A percentile compares a stretch with the other conserved stretches of the same genome.
Evolutionary conservation across 2,888 invertebrate species (phyloP).

Genomic region (Plagodis dolabraria): DNA sequence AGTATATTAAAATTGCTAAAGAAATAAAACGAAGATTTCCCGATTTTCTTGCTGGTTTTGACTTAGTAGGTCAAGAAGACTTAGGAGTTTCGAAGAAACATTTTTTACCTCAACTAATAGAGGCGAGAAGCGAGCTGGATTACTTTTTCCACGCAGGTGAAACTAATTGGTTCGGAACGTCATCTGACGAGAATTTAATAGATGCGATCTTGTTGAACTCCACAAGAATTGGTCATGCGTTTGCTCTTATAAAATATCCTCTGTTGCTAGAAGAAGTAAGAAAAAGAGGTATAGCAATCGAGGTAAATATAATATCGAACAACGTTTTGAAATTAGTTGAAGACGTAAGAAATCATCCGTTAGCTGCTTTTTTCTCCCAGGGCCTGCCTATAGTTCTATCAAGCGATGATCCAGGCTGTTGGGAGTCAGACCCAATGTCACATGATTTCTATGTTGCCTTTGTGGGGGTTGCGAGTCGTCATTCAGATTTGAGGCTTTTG

Average conservation of each 20-base stretch:
- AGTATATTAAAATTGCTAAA: constrained; percentile 74
- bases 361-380: constrained; percentile 85
- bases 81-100: constrained; percentile 85
- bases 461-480: constrained; percentile 88
- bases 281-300: constrained; percentile 87
- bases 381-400: constrained; percentile 90
- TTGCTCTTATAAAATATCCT: constrained; percentile 90
- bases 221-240: constrained; percentile 92
- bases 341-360: constrained; percentile 92
- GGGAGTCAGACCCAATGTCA: constrained; percentile 89
- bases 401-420: constrained; percentile 91
- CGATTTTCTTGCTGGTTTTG: constrained; percentile 91
- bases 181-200: constrained; percentile 89
- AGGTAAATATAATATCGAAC: constrained; percentile 92
- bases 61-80: constrained; percentile 93
- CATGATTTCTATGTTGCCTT: constrained; percentile 91
- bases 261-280: constrained; percentile 84
- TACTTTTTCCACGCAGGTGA: constrained; percentile 93
- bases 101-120: constrained; percentile 82
- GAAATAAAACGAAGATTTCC: constrained; percentile 83
- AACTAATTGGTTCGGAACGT: constrained; percentile 89
- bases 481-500: constrained; percentile 88
- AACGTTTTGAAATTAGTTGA: constrained; percentile 88
- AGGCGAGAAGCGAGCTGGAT: constrained; percentile 78
- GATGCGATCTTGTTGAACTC: constrained; percentile 90